Base-by-base conservation (phyloP, 2,888 invertebrate genomes). In the Oscheius onirici region DNA sequence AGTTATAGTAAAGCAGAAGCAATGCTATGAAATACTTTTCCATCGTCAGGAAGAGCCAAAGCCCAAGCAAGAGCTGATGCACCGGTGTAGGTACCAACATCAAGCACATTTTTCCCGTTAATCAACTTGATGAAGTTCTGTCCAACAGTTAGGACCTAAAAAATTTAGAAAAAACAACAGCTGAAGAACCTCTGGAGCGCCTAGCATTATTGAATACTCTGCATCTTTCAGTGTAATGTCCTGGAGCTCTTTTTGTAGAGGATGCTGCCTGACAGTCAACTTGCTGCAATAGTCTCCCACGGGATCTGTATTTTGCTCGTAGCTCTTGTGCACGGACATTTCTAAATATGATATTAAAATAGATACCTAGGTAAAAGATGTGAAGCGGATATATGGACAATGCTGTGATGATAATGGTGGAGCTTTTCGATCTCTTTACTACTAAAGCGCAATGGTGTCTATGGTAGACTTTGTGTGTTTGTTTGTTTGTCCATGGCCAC, bases 11-110 rank as follows among this genome's bases (percentile, higher is more conserved):
- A 55, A n/a, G 17, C 6, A 6, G 10, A 55, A 26, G n/a, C 6
- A 55, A 11, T 40, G n/a, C n/a, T 3, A 15, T 8, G 20, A 43
- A 54, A 5, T 24, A 60, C 69, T 74, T 87, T 80, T 13, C 89
- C 89, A 77, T 88, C 88, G 6, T 83, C 83, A 15, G 89, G 88
- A 10, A 89, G 71, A 24, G 86, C 87, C 28, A 88, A 76, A 11
- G 89, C 89, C 76, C 88, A 87, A 0, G 87, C 82, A 52, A 89
- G 78, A 0, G 88, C 82, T 20, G 88, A 88, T 69, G 86, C 86
- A 3, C 89, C 89, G 8, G 89, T 89, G 79, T 86, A 90, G 3
- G 82, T 83, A 10, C 82, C 83, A 24, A 83, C 71, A 51, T 83
- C 83, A 2, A 83, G 66, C n/a, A 51, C 71, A 13, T 74, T 67